phyloP scores from a whole-genome alignment of 2,888 invertebrate species.

The Papilio elwesi region DNA sequence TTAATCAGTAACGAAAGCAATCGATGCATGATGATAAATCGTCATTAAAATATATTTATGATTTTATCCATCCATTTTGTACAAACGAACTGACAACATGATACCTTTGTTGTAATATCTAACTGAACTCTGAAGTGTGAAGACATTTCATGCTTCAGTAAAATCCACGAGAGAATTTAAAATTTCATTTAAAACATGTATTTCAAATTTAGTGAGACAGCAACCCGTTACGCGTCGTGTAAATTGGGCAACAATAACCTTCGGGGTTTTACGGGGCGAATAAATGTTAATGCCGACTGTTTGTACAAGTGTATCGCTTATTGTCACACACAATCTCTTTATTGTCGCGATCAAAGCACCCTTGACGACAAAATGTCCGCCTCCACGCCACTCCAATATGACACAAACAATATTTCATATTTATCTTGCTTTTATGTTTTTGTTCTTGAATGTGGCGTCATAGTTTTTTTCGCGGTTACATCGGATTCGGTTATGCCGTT shows the following conservation, averaged over 20 bases:
- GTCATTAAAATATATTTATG: too few relatives aligned
- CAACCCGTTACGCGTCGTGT: slow-evolving; percentile 41
- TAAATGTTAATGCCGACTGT: slow-evolving; percentile 49
- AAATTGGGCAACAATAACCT: slow-evolving; percentile 54
- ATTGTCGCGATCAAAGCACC: slow-evolving; percentile 39
- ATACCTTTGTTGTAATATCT: too few relatives aligned
- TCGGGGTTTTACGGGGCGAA: slow-evolving; percentile 55
- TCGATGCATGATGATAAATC: too few relatives aligned
- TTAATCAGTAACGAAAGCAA: too few relatives aligned
- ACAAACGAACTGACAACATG: too few relatives aligned
- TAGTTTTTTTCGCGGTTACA: neutral
- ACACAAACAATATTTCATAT: slow-evolving; percentile 46
- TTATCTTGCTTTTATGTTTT: slow-evolving; percentile 20
- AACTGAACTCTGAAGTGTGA: too few relatives aligned
- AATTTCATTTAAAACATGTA: neutral
- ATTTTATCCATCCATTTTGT: too few relatives aligned
- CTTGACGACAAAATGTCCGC: slow-evolving; percentile 29
- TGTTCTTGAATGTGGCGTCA: slow-evolving; percentile 1
- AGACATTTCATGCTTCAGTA: too few relatives aligned
- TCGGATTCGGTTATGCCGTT: slow-evolving; percentile 51
- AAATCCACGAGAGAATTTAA: neutral
- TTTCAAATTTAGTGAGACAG: slow-evolving; percentile 9
- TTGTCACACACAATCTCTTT: slow-evolving; percentile 50
- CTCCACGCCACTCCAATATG: slow-evolving; percentile 16
- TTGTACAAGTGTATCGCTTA: slow-evolving; percentile 58